A percentile compares a stretch with the other conserved stretches of the same genome.
Evolutionary conservation across 1,140 invertebrate genomes (phyloP).

Genomic region (Coptotermes formosanus): DNA sequence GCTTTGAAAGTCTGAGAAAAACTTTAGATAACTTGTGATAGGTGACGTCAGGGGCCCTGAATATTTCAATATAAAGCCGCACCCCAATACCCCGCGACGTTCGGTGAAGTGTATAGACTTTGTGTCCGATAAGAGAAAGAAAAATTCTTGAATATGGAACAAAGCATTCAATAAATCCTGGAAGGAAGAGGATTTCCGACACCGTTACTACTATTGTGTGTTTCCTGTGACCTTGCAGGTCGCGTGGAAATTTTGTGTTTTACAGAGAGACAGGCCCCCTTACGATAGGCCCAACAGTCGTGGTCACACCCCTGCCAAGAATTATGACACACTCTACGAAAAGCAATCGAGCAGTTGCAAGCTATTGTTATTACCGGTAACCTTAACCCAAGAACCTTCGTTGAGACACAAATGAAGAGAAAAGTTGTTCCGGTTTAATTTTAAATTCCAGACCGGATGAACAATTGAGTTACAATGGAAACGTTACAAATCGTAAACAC

Average conservation of each 20-base stretch:
- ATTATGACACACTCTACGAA: background rate
- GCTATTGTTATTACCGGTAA: background rate
- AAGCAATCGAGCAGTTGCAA: background rate
- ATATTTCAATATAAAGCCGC: too few species aligned
- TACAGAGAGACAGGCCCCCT: background rate
- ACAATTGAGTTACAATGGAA: background rate
- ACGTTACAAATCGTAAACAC: constrained; percentile 3
- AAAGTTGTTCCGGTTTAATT: constrained; percentile 16
- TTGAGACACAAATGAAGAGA: background rate
- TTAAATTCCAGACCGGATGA: constrained; percentile 6
- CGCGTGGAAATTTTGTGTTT: background rate
- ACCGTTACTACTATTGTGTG: background rate
- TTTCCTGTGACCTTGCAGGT: background rate
- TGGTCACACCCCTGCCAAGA: background rate
- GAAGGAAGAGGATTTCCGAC: constrained; percentile 8
- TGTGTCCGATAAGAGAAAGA: too few species aligned
- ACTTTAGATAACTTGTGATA: too few species aligned
- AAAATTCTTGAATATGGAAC: too few species aligned
- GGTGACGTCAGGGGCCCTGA: too few species aligned
- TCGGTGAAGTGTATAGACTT: too few species aligned
- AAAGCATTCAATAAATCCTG: background rate
- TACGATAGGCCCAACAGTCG: background rate
- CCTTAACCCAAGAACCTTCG: constrained; percentile 7
- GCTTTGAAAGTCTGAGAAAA: too few species aligned
- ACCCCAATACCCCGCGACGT: too few species aligned